These are phyloP conservation scores for Athene cunicularia DNA, from an alignment of 2,113 vertebrate species.

Conservation along the genomic window DNA sequence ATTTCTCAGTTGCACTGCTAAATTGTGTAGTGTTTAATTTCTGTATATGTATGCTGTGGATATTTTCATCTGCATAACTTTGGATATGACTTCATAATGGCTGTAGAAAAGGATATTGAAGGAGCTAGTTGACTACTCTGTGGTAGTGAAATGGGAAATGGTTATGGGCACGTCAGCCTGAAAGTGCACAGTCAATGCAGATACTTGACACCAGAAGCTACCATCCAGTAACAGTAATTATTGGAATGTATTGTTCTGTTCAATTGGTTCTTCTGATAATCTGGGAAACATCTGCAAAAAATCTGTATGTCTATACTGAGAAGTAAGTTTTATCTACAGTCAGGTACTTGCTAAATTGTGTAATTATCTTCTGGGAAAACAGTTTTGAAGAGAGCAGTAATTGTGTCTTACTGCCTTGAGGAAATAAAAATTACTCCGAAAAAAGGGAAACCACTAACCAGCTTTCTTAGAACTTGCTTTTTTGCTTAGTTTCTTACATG, in stretches of 20 bases:
- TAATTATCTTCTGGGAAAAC: not conserved
- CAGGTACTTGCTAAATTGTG: not conserved
- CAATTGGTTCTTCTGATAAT: not conserved
- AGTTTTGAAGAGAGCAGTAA: not conserved
- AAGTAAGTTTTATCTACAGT: conserved; percentile 17
- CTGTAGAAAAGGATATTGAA: not conserved
- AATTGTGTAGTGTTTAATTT: not conserved
- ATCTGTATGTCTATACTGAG: not conserved
- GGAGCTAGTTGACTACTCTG: not conserved
- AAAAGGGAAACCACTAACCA: not conserved
- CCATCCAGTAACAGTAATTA: not conserved
- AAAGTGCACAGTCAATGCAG: not conserved
- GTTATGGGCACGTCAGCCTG: not conserved
- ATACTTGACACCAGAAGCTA: not conserved
- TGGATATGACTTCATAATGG: not conserved
- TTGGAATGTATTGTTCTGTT: not conserved
- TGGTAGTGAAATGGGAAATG: not conserved
- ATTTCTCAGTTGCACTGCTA: not conserved
- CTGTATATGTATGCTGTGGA: not conserved
- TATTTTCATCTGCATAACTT: not conserved
- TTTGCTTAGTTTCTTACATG: not conserved
- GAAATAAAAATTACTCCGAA: conserved; percentile 23
- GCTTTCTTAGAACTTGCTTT: not conserved
- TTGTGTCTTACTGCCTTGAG: not conserved
- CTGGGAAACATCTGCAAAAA: not conserved